phyloP scores from a whole-genome alignment of 1,140 invertebrate species.

The Drosophila lacertosa region DNA sequence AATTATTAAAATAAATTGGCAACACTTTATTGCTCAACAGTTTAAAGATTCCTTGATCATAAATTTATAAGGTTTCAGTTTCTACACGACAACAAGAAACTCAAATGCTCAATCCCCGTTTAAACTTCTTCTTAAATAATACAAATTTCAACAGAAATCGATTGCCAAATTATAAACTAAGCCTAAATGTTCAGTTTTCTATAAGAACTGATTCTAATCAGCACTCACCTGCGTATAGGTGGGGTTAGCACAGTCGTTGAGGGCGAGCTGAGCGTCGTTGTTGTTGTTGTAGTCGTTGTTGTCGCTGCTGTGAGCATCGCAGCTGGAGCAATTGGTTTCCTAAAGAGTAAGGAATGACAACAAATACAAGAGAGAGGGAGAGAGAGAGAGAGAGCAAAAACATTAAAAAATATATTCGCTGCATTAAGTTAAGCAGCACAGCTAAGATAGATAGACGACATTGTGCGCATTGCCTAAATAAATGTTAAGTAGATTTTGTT shows the following conservation, averaged over 20 bases:
- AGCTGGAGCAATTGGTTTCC: conserved; percentile 65
- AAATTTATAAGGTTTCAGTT: too few species aligned
- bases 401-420: conserved; percentile 23
- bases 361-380: conserved; percentile 5
- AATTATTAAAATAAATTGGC: too few species aligned
- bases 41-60: too few species aligned
- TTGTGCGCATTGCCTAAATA: conserved; percentile 72
- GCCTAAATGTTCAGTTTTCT: not conserved
- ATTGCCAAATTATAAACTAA: too few species aligned
- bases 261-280: conserved; percentile 63
- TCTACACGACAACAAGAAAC: too few species aligned
- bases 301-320: conserved; percentile 57
- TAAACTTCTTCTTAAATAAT: too few species aligned
- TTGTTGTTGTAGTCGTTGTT: conserved; percentile 57
- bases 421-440: not conserved
- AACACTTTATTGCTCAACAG: too few species aligned
- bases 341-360: conserved; percentile 4
- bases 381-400: conserved; percentile 14
- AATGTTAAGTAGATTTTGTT: conserved; percentile 51
- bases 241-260: conserved; percentile 69
- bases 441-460: conserved; percentile 55
- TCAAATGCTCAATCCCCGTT: too few species aligned
- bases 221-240: conserved; percentile 76
- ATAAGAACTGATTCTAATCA: not conserved
- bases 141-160: too few species aligned